Conservation (phyloP, 2,113 vertebrate species). For the Seriola dumerili region DNA sequence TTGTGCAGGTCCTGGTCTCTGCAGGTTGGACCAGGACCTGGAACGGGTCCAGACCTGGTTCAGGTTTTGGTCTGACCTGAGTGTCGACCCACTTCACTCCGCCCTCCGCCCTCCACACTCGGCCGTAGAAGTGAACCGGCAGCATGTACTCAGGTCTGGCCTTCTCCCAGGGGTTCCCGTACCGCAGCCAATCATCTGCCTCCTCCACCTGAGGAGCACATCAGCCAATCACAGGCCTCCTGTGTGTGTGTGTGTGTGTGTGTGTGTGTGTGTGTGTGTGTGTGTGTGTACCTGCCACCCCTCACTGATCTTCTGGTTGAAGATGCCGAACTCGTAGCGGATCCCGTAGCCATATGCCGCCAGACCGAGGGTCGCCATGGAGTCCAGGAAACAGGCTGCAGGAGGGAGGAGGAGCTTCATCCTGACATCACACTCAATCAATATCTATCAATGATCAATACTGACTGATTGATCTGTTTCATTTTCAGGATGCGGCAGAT, state of each 20-base stretch:
- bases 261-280: not conserved
- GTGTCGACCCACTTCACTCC: conserved; percentile 89
- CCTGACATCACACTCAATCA: too few species aligned
- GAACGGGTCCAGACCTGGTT: too few species aligned
- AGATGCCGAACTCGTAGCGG: conserved; percentile 94
- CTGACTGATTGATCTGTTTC: too few species aligned
- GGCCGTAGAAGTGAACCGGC: conserved; percentile 90
- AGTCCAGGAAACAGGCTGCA: conserved; percentile 92
- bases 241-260: too few species aligned
- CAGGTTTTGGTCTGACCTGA: conserved; percentile 78
- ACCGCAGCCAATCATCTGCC: conserved; percentile 92
- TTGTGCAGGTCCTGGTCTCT: too few species aligned
- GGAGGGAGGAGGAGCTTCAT: too few species aligned
- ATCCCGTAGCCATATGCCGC: conserved; percentile 92
- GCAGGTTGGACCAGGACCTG: too few species aligned
- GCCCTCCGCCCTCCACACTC: conserved; percentile 78
- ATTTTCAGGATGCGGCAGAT: too few species aligned
- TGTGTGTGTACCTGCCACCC: conserved; percentile 89
- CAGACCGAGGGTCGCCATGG: conserved; percentile 91
- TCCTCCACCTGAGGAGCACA: conserved; percentile 87
- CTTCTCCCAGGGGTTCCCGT: conserved; percentile 93
- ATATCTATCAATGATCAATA: too few species aligned
- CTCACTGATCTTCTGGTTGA: conserved; percentile 90
- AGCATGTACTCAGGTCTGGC: conserved; percentile 91
- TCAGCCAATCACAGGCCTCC: not conserved